phyloP scores from a whole-genome alignment of 2,113 vertebrate genomes.

The Gavia stellata region DNA sequence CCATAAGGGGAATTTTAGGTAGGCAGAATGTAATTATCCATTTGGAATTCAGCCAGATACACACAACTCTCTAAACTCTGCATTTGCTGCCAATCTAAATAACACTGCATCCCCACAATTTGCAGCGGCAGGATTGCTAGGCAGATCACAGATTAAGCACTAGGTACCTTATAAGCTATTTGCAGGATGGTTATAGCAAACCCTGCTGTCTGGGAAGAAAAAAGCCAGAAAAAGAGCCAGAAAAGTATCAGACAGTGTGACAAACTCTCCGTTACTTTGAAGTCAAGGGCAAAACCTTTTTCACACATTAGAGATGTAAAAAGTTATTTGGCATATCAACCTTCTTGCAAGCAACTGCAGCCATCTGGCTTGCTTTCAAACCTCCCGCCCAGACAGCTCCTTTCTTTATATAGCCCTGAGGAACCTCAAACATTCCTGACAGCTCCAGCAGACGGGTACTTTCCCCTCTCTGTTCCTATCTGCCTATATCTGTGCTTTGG shows the following conservation, averaged over 20 bases:
- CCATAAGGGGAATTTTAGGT: not conserved
- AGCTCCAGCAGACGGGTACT: conserved; percentile 7
- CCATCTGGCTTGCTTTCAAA: conserved; percentile 31
- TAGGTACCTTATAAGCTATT: not conserved
- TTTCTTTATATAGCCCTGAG: not conserved
- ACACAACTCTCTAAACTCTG: not conserved
- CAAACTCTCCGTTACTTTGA: not conserved
- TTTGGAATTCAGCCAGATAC: conserved; percentile 12
- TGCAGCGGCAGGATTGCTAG: not conserved
- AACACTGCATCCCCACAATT: not conserved
- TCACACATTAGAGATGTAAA: not conserved
- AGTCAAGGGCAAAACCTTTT: not conserved
- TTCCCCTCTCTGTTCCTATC: not conserved
- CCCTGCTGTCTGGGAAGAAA: not conserved
- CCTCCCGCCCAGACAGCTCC: not conserved
- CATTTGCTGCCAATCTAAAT: not conserved
- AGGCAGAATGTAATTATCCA: conserved; percentile 20
- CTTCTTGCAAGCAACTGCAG: not conserved
- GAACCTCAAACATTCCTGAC: not conserved
- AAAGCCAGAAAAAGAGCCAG: not conserved
- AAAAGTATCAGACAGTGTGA: not conserved
- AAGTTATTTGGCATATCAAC: conserved; percentile 8
- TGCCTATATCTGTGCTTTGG: conserved; percentile 3
- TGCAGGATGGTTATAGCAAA: not conserved
- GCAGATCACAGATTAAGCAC: not conserved